Evolutionary conservation across 2,888 invertebrate genomes (phyloP).

Genomic region (Ochropleura leucogaster): DNA sequence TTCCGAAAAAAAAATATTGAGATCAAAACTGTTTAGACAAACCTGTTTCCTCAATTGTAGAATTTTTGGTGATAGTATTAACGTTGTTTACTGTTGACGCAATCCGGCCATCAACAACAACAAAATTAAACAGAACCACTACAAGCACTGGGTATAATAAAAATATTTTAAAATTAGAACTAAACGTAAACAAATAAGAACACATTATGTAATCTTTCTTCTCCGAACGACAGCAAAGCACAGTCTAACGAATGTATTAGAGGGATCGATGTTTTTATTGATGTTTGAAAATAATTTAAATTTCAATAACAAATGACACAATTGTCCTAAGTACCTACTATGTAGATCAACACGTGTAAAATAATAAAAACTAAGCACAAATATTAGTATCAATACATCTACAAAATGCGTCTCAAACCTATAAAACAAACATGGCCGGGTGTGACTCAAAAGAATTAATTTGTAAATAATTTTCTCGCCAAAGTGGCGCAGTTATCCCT

Average conservation of each 20-base stretch:
- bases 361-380: conserved; percentile 2
- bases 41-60: conserved; percentile 34
- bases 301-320: conserved; percentile 42
- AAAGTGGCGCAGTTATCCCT: conserved; percentile 55
- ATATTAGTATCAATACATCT: background rate
- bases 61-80: conserved; percentile 13
- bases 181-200: conserved; percentile 19
- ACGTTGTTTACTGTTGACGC: background rate
- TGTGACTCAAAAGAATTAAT: conserved; percentile 45
- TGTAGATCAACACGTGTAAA: conserved; percentile 26
- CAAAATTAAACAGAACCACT: conserved; percentile 11
- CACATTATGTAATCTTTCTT: conserved; percentile 45
- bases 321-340: conserved; percentile 7
- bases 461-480: conserved; percentile 32
- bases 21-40: background rate
- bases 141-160: conserved; percentile 24
- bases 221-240: conserved; percentile 28
- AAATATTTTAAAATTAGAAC: conserved; percentile 26
- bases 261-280: conserved; percentile 42
- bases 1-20: background rate
- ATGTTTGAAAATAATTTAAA: conserved; percentile 37
- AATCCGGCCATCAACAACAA: conserved; percentile 3
- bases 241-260: conserved; percentile 32
- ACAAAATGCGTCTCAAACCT: conserved; percentile 46
- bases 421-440: background rate